Evolutionary conservation across 2,888 invertebrate genomes (phyloP), one percentile per base, ranked within the genome.

Genomic region (Stenolophus ochropezus): DNA sequence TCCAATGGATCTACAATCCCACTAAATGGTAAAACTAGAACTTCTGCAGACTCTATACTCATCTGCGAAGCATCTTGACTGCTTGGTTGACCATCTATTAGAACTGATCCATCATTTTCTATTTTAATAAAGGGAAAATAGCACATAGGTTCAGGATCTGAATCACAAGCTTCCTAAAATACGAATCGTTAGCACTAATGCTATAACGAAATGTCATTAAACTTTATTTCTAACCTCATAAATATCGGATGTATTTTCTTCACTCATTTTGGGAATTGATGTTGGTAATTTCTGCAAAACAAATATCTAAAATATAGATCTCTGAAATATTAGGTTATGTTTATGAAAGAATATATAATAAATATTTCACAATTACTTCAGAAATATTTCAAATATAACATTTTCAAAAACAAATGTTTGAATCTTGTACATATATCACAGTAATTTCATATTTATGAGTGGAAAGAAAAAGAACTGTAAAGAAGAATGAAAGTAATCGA

Each of bases 111-210:
- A 75, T 81, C 81, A 14, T 81, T 74, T 75, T 81, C 81, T 61
- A 81, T 81, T 27, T 81, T 81, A 27, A 81, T 81, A 75, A 81
- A 81, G 0, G 81, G 81, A 11, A 75, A 75, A 75, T 81, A 81
- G 16, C 61, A 80, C 14, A 80, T 56, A 6, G 33, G 33, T 21
- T 80, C 80, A 14, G 73, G 56, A 73, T 80, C 80, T 1, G 80
- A 80, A 42, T 80, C 80, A 42, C 80, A 71, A 16, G 53, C 21
- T 73, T 80, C 80, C 80, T 80, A 47, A 21, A 77, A 33, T 16
- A 16, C 5, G 16, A 33, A 14, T n/a, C 27, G 21, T 6, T 16
- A 33, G 5, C 27, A 33, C 18, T 33, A 33, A 33, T 42, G 11
- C 33, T 61, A 61, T 61, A n/a, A 11, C 11, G 25, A 61, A n/a